Base-by-base conservation (phyloP, 2,113 vertebrate genomes). In the Nothocercus nigrocapillus region DNA sequence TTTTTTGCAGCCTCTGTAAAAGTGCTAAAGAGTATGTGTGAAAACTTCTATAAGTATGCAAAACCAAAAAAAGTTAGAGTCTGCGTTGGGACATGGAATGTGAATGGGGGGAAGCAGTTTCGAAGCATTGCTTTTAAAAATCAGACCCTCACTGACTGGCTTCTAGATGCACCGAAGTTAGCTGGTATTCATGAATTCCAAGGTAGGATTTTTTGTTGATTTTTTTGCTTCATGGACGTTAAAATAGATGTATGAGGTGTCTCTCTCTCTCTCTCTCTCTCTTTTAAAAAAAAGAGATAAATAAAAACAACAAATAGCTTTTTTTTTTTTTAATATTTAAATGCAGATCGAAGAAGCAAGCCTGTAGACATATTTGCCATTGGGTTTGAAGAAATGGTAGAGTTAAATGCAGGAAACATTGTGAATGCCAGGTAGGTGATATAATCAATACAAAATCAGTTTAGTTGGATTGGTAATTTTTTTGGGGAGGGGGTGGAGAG, bases 371-470 rank as follows among this genome's bases (percentile, higher is more conserved):
- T 99, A 95, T 99, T 99, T 98, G 99, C 99, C 79, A 99, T 99
- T 76, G 99, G 99, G 72, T 99, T 99, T 98, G 99, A 99, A 97
- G 99, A 99, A 98, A 99, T 99, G 99, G 99, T 99, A 89, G 99
- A 99, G 95, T 97, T 99, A 95, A 99, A 99, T 94, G 99, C 99
- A 75, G 99, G 99, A 40, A 99, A 99, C 97, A 99, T 99, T 68
- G 99, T 99, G 96, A 99, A 98, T 66, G 99, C 99, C 85, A 99
- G 99, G 99, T 99, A 97, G 80, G 97, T 82, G 34, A 20, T 64
- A 38, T 17, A 78, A 25, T 64, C 27, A 32, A 6, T 38, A 16
- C 36, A 44, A 28, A 17, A 28, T 9, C 70, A 16, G 4, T 66
- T 86, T 67, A 22, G 10, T 27, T 84, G 66, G 13, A 9, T 27